These are phyloP conservation scores for Stenodera caucasica DNA, from an alignment of 2,888 invertebrate species.

Conservation along the genomic window DNA sequence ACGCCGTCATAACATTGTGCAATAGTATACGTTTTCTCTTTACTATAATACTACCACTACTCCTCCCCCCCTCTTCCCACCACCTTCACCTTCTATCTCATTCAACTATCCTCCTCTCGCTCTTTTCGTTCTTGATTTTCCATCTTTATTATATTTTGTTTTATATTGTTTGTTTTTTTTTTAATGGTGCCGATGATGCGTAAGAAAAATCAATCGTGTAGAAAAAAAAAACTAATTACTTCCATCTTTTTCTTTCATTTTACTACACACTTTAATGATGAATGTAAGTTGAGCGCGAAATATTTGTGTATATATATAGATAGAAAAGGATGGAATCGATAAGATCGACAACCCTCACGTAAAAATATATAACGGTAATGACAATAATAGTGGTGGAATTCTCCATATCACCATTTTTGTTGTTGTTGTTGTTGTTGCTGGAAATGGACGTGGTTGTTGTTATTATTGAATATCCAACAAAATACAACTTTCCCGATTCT, in stretches of 20 bases:
- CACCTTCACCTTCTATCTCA: too few species aligned
- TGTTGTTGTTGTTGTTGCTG: neutral
- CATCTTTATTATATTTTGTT: too few species aligned
- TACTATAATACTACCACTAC: too few species aligned
- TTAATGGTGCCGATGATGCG: too few species aligned
- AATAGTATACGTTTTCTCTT: constrained; percentile 23
- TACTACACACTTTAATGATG: neutral
- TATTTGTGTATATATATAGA: too few species aligned
- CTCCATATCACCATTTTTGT: neutral
- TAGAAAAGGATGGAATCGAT: neutral
- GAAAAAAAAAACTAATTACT: constrained; percentile 15
- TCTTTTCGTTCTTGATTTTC: too few species aligned
- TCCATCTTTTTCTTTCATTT: neutral
- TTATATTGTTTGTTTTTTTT: too few species aligned
- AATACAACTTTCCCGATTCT: constrained; percentile 54
- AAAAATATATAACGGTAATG: neutral
- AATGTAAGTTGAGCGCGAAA: neutral
- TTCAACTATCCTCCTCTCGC: constrained; percentile 3
- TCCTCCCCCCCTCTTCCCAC: too few species aligned
- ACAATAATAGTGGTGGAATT: neutral
- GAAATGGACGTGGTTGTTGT: constrained; percentile 3
- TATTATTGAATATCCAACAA: constrained; percentile 54
- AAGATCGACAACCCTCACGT: neutral
- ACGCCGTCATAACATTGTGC: constrained; percentile 31
- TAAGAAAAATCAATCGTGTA: constrained; percentile 30